Percentiles rank a stretch among this genome's conserved stretches.
phyloP scores from a whole-genome alignment of 1,140 invertebrate genomes.

The Littorina saxatilis region DNA sequence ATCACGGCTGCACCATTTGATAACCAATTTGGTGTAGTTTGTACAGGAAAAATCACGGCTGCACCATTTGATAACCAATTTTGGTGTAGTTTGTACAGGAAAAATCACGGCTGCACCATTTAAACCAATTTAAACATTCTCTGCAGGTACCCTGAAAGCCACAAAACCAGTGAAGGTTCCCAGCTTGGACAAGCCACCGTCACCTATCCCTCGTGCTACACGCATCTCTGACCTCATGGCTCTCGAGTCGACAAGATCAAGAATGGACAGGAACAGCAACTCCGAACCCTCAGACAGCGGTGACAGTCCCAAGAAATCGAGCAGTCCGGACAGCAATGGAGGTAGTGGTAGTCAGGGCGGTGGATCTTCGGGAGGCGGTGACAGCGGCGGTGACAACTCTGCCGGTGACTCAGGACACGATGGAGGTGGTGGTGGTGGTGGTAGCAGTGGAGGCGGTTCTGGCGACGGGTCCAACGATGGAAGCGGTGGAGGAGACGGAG shows the following conservation, averaged over 20 bases:
- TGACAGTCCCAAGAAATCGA: not conserved
- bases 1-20: no score
- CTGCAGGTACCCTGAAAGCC: conserved; percentile 55
- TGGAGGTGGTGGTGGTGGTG: not conserved
- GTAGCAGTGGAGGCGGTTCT: not conserved
- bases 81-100: no score
- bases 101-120: no score
- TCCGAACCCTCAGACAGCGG: not conserved
- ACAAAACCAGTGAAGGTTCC: conserved; percentile 28
- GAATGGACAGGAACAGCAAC: not conserved
- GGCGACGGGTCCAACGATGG: not conserved
- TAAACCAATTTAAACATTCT: no score
- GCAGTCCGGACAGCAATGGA: not conserved
- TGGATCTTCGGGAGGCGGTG: not conserved
- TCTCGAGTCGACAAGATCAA: not conserved
- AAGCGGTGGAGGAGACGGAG: not conserved
- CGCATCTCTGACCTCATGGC: not conserved
- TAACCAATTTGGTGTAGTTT: no score
- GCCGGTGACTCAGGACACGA: no score
- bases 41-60: no score
- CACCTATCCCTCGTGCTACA: not conserved
- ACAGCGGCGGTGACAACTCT: not conserved
- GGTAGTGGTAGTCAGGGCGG: not conserved
- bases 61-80: no score
- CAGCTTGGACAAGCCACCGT: not conserved